These are phyloP conservation scores for Nomada hirtipes DNA, from an alignment of 2,888 invertebrate genomes.

Conservation along the genomic window DNA sequence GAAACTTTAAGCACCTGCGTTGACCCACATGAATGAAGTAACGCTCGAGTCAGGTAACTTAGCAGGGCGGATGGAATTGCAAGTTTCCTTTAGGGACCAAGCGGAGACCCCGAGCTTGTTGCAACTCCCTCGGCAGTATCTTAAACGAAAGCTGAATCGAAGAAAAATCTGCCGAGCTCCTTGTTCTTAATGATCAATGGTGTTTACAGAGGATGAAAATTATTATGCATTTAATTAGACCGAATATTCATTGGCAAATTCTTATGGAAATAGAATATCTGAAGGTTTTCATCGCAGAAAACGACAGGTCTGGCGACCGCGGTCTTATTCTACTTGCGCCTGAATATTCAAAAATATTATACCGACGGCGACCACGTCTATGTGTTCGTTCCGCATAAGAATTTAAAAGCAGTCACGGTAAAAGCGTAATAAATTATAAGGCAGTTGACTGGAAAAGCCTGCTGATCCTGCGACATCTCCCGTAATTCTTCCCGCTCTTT, in stretches of 20 bases:
- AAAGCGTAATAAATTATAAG: slow-evolving; percentile 22
- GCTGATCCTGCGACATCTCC: neutral
- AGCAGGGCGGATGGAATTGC: neutral
- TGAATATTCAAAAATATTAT: slow-evolving; percentile 22
- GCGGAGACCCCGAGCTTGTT: neutral
- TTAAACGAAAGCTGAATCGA: neutral
- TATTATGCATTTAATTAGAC: neutral
- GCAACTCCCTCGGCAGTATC: neutral
- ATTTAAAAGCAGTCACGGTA: slow-evolving; percentile 1
- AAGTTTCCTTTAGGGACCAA: neutral
- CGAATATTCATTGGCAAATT: neutral
- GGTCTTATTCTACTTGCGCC: neutral
- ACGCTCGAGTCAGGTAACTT: neutral
- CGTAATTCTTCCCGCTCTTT: neutral
- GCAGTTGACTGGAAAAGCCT: neutral
- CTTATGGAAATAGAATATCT: too few relatives aligned
- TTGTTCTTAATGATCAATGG: too few relatives aligned
- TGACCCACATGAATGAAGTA: slow-evolving; percentile 2
- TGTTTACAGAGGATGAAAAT: neutral
- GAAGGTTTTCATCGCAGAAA: neutral
- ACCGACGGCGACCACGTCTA: neutral
- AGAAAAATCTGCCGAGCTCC: slow-evolving; percentile 1
- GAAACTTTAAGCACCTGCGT: slow-evolving; percentile 19
- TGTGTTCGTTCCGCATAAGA: neutral
- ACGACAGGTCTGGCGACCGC: neutral